Evolutionary conservation across 2,888 invertebrate genomes (phyloP).

Genomic region (Scaptomyza caliginosa): DNA sequence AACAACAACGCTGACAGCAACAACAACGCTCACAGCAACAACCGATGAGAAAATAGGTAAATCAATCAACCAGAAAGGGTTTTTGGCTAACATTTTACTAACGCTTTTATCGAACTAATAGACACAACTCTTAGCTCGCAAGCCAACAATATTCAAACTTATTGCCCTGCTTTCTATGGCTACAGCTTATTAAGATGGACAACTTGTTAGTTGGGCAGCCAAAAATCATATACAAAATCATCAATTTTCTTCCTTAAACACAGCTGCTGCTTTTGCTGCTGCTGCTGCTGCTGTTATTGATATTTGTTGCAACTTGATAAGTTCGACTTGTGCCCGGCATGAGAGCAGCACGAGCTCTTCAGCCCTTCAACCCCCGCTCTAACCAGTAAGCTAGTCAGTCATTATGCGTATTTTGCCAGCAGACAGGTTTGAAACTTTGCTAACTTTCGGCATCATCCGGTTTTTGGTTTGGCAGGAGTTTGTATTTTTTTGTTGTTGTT

Average conservation of each 20-base stretch:
- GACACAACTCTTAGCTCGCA: too few species aligned
- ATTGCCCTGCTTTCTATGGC: background rate
- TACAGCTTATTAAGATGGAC: background rate
- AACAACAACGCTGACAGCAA: background rate
- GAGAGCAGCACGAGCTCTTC: slow-evolving; percentile 2
- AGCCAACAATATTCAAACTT: background rate
- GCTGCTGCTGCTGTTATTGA: slow-evolving; percentile 11
- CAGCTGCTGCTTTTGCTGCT: background rate
- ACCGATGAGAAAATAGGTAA: slow-evolving; percentile 82
- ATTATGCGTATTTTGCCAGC: slow-evolving; percentile 41
- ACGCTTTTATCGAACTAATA: too few species aligned
- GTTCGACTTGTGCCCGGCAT: slow-evolving; percentile 46
- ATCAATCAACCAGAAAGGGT: too few species aligned
- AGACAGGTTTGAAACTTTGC: slow-evolving; percentile 66
- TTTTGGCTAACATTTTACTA: too few species aligned
- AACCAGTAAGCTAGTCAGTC: slow-evolving; percentile 29
- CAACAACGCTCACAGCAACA: slow-evolving; percentile 17
- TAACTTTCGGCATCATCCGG: slow-evolving; percentile 56
- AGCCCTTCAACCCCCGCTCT: background rate
- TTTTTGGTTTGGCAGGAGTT: slow-evolving; percentile 17
- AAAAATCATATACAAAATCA: slow-evolving; percentile 26
- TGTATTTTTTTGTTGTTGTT: background rate
- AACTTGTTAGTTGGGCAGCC: slow-evolving; percentile 1
- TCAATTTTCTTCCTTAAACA: slow-evolving; percentile 7
- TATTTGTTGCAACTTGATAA: slow-evolving; percentile 60